Conservation (phyloP, 2,113 vertebrate species). For the Myotis davidii region DNA sequence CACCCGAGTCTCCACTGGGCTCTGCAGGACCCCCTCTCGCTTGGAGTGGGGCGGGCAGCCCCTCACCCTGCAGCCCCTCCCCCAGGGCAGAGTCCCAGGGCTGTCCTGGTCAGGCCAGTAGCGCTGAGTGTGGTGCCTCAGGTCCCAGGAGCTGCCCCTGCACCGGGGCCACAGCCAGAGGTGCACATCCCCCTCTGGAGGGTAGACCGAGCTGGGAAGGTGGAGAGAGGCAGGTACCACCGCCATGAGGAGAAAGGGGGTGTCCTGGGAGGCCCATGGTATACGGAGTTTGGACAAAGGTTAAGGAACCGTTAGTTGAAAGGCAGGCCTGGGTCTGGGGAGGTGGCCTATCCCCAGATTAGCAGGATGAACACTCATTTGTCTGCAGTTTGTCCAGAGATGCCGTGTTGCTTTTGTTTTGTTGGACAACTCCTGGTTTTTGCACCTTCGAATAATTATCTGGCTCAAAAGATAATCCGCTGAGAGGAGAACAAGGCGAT, state of each 20-base stretch:
- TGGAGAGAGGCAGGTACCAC: neutral
- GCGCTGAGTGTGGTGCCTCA: fast-evolving
- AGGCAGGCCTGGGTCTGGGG: neutral
- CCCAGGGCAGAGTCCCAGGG: neutral
- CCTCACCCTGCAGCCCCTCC: neutral
- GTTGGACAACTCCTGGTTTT: neutral
- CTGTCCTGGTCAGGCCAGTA: neutral
- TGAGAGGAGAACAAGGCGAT: neutral
- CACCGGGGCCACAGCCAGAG: neutral
- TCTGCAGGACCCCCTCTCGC: neutral
- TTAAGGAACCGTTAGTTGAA: neutral
- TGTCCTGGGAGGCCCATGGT: neutral
- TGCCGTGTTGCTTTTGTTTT: neutral
- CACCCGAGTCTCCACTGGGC: neutral
- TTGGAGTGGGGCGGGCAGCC: neutral
- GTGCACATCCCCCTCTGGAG: neutral
- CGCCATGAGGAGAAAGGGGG: neutral
- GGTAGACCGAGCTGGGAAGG: fast-evolving
- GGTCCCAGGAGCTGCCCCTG: neutral
- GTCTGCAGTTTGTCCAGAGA: neutral
- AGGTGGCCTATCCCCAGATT: neutral
- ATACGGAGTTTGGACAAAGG: neutral
- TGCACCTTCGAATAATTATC: neutral
- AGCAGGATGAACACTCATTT: neutral
- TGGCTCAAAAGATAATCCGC: neutral